Base-by-base conservation (phyloP, 2,113 vertebrate genomes). In the Spilogale gracilis region DNA sequence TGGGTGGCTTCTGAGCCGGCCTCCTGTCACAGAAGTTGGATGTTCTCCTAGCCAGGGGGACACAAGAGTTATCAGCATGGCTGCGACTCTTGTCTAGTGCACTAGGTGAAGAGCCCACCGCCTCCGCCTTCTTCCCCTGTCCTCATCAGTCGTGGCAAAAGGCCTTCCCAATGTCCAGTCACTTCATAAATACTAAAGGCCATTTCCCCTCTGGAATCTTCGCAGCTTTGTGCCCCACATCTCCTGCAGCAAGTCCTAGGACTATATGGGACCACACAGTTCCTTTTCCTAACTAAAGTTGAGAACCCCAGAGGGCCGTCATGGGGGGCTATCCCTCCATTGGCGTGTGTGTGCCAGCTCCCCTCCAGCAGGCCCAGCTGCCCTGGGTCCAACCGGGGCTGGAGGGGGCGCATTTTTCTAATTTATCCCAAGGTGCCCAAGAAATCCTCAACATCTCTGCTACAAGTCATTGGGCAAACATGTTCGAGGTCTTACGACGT, bases 71-170 rank as follows among this genome's bases (percentile, higher is more conserved):
- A 2, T 17, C 63, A 38, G 0, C 1, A 16, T 2, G 3, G 18
- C 56, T 27, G 27, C 6, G 2, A 3, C 12, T 17, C n/a, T 71
- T 8, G 18, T 16, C 50, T 32, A 3, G 58, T 13, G 58, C 6
- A 5, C 8, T 4, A 7, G 80, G 38, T 4, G 25, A 16, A 11
- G 71, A 5, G 0, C 23, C 23, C 3, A 43, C 9, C 4, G 0
- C 48, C 38, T 45, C 63, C 38, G 45, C 23, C 86, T 79, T 25
- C 12, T 32, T 18, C 54, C 71, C 50, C 18, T 12, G n/a, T 7
- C 32, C 50, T 48, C 32, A 9, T 48, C n/a, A 8, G 14, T n/a
- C 1, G 69, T 10, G 18, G 25, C 3, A 5, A 86, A 48, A 74
- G 48, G 18, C 10, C 9, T 74, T 79, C 16, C 20, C 3, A 50